Percentiles rank a stretch among this genome's conserved stretches.
Conservation (phyloP, 1,140 invertebrate genomes). For the Drosophila navojoa region DNA sequence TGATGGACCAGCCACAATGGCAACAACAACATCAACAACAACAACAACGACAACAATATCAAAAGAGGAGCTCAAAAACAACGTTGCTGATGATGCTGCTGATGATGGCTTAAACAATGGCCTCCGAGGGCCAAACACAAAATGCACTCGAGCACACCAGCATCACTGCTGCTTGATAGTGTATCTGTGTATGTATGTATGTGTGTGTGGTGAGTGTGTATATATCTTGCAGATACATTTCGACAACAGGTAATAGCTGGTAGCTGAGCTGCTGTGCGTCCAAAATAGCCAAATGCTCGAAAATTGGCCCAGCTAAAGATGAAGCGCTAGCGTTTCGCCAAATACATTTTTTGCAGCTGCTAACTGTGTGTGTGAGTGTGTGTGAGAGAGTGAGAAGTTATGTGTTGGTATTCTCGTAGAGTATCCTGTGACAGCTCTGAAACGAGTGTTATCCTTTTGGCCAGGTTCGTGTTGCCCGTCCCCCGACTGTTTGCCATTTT, state of each 20-base stretch:
- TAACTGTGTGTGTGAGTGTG: conserved; percentile 5
- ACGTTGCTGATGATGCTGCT: conserved; percentile 40
- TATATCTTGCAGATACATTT: conserved; percentile 67
- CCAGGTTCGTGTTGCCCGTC: conserved; percentile 27
- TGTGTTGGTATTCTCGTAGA: conserved; percentile 5
- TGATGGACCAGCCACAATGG: conserved; percentile 53
- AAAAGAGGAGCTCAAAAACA: conserved; percentile 27
- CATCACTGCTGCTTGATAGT: conserved; percentile 30
- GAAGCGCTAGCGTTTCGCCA: conserved; percentile 31
- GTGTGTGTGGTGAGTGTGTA: conserved; percentile 11
- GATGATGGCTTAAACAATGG: conserved; percentile 57
- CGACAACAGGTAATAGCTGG: conserved; percentile 69
- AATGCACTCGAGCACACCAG: conserved; percentile 30
- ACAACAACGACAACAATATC: conserved; percentile 40
- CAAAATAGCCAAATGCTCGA: conserved; percentile 54
- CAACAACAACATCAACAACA: conserved; percentile 41
- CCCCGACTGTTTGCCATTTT: conserved; percentile 13
- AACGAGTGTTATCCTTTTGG: conserved; percentile 53
- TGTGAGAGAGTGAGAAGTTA: not conserved
- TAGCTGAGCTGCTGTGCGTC: conserved; percentile 37
- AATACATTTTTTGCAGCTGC: conserved; percentile 56
- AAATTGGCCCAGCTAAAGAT: conserved; percentile 55
- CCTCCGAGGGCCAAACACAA: conserved; percentile 36
- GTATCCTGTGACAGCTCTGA: conserved; percentile 36
- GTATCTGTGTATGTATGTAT: conserved; percentile 1